Percentiles rank a stretch among this genome's conserved stretches.
Conservation (phyloP, 2,797 vertebrate species). For the Acanthurus leucopareius region DNA sequence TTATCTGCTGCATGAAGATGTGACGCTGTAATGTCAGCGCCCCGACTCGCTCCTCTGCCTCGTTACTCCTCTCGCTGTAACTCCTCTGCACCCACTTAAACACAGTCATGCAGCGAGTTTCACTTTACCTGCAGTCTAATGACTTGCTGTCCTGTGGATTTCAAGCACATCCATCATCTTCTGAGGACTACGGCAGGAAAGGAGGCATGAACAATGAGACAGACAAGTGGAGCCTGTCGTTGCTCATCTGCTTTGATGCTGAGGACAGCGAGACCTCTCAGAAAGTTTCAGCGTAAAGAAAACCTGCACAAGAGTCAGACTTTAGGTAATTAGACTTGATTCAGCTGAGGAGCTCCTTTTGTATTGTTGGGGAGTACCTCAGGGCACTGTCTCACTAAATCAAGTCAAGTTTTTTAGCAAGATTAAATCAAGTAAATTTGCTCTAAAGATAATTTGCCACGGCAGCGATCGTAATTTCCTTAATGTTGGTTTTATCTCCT, state of each 20-base stretch:
- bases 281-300: constrained; percentile 26
- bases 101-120: constrained; percentile 41
- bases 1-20: constrained; percentile 77
- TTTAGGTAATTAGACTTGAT: constrained; percentile 41
- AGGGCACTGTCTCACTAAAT: constrained; percentile 30
- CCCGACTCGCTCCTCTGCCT: constrained; percentile 36
- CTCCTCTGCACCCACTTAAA: background rate
- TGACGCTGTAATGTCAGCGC: constrained; percentile 62
- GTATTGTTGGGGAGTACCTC: constrained; percentile 18
- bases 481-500: constrained; percentile 42
- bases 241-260: constrained; percentile 47
- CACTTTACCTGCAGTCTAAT: constrained; percentile 69
- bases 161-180: constrained; percentile 71
- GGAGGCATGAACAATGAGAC: constrained; percentile 60
- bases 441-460: constrained; percentile 14
- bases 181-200: constrained; percentile 58
- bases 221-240: constrained; percentile 48
- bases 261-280: constrained; percentile 25
- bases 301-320: constrained; percentile 27
- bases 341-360: constrained; percentile 1
- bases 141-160: constrained; percentile 70
- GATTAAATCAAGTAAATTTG: constrained; percentile 25
- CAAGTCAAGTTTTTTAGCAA: constrained; percentile 22
- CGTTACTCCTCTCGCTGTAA: constrained; percentile 21
- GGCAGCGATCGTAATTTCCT: constrained; percentile 33